A percentile compares a stretch with the other conserved stretches of the same genome.
phyloP scores from a whole-genome alignment of 2,797 vertebrate genomes.

The Hozukius guyotensis region DNA sequence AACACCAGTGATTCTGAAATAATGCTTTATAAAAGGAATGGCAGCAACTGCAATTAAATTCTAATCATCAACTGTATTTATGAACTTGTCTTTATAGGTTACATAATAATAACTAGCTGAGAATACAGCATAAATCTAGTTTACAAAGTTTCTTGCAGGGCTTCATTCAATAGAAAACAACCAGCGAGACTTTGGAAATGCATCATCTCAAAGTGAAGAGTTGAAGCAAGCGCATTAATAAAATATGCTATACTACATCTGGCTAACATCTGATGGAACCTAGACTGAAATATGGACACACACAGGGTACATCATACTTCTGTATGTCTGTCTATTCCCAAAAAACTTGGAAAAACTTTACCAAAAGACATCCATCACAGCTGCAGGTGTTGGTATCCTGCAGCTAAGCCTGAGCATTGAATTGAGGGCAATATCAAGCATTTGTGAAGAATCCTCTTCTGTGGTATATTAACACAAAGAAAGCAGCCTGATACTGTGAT shows the following conservation, averaged over 20 bases:
- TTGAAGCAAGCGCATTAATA: not conserved
- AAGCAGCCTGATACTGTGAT: slow-evolving; percentile 29
- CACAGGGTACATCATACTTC: not conserved
- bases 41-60: not conserved
- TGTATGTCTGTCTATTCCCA: slow-evolving; percentile 18
- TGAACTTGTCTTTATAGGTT: not conserved
- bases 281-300: not conserved
- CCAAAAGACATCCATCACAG: not conserved
- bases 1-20: not conserved
- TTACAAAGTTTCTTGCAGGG: not conserved
- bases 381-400: not conserved
- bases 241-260: not conserved
- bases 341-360: not conserved
- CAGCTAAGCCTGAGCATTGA: not conserved
- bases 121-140: not conserved
- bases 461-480: slow-evolving; percentile 8
- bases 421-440: not conserved
- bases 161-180: not conserved
- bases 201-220: not conserved
- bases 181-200: not conserved
- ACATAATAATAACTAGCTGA: not conserved
- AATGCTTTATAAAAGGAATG: not conserved
- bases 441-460: not conserved
- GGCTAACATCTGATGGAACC: not conserved
- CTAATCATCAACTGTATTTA: not conserved